Percentiles rank a stretch among this genome's conserved stretches.
These are phyloP conservation scores for Muscicapa comitata DNA, from an alignment of 2,797 vertebrate genomes.

Conservation along the genomic window DNA sequence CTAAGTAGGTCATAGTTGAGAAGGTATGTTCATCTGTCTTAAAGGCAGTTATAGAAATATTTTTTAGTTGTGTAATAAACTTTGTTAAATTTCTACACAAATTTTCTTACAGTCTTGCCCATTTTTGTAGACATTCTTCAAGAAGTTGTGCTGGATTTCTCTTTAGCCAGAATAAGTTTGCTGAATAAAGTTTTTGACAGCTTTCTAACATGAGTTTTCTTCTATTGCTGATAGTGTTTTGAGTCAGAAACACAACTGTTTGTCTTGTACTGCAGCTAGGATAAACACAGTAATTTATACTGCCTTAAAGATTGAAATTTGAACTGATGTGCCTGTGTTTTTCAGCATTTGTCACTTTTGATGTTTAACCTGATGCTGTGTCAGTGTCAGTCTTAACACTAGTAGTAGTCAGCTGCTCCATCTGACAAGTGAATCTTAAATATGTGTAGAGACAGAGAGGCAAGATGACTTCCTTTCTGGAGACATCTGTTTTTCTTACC, in stretches of 20 bases:
- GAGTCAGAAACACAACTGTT: neutral
- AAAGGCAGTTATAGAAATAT: neutral
- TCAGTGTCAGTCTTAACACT: neutral
- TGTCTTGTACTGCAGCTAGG: neutral
- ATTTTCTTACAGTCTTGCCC: neutral
- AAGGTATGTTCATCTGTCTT: neutral
- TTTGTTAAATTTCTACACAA: neutral
- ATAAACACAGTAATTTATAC: neutral
- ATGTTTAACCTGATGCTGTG: neutral
- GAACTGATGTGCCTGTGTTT: neutral
- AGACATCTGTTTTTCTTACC: neutral
- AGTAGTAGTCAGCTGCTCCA: neutral
- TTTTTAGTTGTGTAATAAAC: neutral
- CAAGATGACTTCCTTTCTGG: neutral
- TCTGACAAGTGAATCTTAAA: neutral
- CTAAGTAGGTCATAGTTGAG: neutral
- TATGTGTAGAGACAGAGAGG: neutral
- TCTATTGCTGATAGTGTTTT: neutral
- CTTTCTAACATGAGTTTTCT: neutral
- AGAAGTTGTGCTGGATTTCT: neutral
- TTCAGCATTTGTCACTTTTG: neutral
- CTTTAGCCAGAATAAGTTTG: neutral
- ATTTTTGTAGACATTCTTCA: neutral
- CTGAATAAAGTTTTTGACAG: neutral
- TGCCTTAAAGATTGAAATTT: neutral